These are phyloP conservation scores for Anguilla pacifica DNA, from an alignment of 2,797 vertebrate species.

Conservation along the genomic window DNA sequence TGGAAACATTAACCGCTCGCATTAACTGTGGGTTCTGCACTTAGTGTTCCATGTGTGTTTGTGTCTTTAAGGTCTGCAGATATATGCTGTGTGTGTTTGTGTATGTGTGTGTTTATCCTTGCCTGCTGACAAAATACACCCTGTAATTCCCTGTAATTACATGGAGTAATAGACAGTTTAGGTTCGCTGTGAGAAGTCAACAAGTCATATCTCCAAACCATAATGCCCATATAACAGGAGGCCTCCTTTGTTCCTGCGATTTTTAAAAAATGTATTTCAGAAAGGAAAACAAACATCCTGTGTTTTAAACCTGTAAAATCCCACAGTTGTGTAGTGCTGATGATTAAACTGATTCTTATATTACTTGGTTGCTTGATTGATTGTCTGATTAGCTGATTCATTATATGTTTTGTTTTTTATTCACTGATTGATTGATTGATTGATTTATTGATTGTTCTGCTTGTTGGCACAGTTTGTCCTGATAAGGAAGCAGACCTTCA, in stretches of 20 bases:
- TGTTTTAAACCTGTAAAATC: not conserved
- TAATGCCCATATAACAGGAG: not conserved
- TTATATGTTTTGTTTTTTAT: not conserved
- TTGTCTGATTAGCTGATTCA: not conserved
- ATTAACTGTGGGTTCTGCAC: not conserved
- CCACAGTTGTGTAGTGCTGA: not conserved
- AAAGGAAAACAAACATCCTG: not conserved
- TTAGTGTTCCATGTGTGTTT: not conserved
- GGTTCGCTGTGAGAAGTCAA: conserved; percentile 3
- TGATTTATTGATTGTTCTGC: not conserved
- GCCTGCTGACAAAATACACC: conserved; percentile 5
- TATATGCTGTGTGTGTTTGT: conserved; percentile 25
- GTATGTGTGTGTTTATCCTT: conserved; percentile 17
- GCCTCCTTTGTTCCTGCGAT: not conserved
- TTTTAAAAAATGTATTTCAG: not conserved
- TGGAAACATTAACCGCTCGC: conserved; percentile 10
- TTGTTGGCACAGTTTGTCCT: conserved; percentile 69
- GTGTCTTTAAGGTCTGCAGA: conserved; percentile 16
- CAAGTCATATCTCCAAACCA: conserved; percentile 1
- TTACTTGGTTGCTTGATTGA: not conserved
- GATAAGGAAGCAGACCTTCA: conserved; percentile 81
- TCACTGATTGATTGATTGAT: not conserved
- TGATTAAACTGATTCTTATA: not conserved
- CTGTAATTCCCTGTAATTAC: conserved; percentile 22
- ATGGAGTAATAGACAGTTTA: not conserved